A percentile compares a stretch with the other conserved stretches of the same genome.
Evolutionary conservation across 2,888 invertebrate species (phyloP).

Genomic region (Aleiodes testaceus): DNA sequence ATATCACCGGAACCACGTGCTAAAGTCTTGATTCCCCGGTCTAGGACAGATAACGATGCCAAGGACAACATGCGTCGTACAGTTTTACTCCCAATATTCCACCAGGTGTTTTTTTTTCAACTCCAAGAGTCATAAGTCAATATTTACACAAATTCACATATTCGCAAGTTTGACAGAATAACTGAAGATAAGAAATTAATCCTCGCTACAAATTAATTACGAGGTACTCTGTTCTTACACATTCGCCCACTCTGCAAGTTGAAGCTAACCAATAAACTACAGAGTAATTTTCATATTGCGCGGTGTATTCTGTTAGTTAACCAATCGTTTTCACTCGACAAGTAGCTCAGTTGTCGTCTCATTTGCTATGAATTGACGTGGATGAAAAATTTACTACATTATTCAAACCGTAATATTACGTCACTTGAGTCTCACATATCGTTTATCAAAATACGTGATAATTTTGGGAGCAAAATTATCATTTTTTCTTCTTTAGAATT

Average conservation of each 20-base stretch:
- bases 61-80: not conserved
- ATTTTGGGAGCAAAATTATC: not conserved
- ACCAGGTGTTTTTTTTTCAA: no score
- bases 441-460: slow-evolving; percentile 6
- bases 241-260: slow-evolving; percentile 9
- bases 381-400: slow-evolving; percentile 5
- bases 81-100: not conserved
- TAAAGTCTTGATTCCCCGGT: not conserved
- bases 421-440: not conserved
- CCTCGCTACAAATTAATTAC: slow-evolving; percentile 1
- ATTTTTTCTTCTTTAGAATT: no score
- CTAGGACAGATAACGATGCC: slow-evolving; percentile 14
- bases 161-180: not conserved
- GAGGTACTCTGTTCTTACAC: not conserved
- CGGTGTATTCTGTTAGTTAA: slow-evolving; percentile 9
- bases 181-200: not conserved
- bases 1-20: not conserved
- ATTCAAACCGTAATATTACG: not conserved
- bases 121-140: not conserved
- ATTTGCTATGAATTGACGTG: not conserved
- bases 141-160: not conserved
- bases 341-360: not conserved
- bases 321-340: not conserved
- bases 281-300: slow-evolving; percentile 25
- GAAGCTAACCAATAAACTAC: not conserved